A percentile compares a stretch with the other conserved stretches of the same genome.
Evolutionary conservation across 1,140 invertebrate genomes (phyloP).

Genomic region (Plodia interpunctella): DNA sequence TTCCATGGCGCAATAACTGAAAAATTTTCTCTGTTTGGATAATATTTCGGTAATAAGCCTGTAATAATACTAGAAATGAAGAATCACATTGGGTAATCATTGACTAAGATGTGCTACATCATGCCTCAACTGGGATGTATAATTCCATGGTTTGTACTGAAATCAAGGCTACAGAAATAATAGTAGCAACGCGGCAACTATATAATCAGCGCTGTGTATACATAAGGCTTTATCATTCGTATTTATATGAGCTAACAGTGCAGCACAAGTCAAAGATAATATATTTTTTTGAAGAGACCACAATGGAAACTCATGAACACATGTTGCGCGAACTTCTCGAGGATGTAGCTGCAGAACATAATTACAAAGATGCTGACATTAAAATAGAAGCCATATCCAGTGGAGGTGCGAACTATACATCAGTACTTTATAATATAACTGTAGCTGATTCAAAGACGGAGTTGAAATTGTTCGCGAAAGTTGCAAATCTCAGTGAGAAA

Average conservation of each 20-base stretch:
- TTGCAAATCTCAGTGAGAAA: neutral
- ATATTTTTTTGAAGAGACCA: neutral
- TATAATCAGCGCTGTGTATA: neutral
- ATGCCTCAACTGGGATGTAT: too few relatives aligned
- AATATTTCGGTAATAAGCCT: too few relatives aligned
- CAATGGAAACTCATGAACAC: conserved; percentile 5
- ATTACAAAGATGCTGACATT: conserved; percentile 20
- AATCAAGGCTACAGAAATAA: neutral
- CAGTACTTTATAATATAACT: conserved; percentile 28
- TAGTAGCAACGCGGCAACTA: neutral
- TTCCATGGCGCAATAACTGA: too few relatives aligned
- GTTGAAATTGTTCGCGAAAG: neutral
- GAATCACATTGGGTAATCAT: too few relatives aligned
- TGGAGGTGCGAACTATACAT: conserved; percentile 42
- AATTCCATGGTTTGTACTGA: neutral
- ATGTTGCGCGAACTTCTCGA: conserved; percentile 19
- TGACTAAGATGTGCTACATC: too few relatives aligned
- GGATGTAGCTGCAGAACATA: conserved; percentile 26
- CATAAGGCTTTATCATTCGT: neutral
- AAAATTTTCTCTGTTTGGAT: too few relatives aligned
- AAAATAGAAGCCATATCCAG: conserved; percentile 22
- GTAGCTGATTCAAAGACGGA: conserved; percentile 15
- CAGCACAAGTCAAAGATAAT: neutral
- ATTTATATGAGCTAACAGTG: conserved; percentile 26
- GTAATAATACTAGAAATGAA: too few relatives aligned